These are phyloP conservation scores for Galeopterus variegatus DNA, from an alignment of 2,113 vertebrate genomes.

Conservation along the genomic window DNA sequence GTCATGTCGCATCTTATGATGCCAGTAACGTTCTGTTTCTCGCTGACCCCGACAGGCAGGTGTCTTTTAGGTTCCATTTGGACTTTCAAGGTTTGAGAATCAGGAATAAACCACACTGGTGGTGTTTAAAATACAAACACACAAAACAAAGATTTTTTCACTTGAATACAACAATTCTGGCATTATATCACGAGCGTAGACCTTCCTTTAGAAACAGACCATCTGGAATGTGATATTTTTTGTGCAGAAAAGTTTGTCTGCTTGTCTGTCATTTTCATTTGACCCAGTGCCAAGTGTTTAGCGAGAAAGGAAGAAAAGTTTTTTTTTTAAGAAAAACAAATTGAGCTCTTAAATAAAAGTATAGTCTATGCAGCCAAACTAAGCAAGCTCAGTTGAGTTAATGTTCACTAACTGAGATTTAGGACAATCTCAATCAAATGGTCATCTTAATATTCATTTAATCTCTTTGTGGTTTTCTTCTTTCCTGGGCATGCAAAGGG, in stretches of 20 bases:
- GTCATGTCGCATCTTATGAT: not conserved
- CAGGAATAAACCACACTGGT: not conserved
- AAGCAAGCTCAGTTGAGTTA: not conserved
- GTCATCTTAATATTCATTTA: not conserved
- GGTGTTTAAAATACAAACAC: no score
- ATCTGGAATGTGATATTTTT: not conserved
- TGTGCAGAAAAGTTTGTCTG: no score
- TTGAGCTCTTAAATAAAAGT: not conserved
- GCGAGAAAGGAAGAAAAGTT: not conserved
- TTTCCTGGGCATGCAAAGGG: not conserved
- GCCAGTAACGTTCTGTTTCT: not conserved
- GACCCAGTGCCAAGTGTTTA: not conserved
- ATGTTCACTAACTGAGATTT: not conserved
- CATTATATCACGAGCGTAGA: not conserved
- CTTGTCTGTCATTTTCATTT: not conserved
- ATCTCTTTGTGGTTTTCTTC: not conserved
- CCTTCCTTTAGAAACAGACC: not conserved
- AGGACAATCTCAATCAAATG: not conserved
- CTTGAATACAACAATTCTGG: fast-evolving
- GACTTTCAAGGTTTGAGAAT: not conserved
- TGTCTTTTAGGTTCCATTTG: no score
- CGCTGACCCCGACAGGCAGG: fast-evolving
- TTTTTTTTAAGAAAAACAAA: not conserved
- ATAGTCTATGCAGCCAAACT: not conserved
- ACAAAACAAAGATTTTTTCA: not conserved